Conservation (phyloP, 2,888 invertebrate genomes). For the Keiferia lycopersicella region DNA sequence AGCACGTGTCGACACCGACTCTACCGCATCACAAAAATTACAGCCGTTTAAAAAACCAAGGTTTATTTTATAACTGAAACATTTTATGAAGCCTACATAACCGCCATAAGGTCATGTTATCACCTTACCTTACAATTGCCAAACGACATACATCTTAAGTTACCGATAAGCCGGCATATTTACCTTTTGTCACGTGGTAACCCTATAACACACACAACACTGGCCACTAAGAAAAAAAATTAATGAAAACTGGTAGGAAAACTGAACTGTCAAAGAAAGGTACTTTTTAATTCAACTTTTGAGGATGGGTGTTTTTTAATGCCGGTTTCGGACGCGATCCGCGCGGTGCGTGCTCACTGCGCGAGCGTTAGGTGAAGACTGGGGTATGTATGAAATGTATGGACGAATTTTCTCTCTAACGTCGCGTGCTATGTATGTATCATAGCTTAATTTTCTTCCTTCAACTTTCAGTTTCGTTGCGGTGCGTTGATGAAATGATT, state of each 20-base stretch:
- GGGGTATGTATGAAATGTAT: slow-evolving; percentile 21
- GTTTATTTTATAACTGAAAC: not conserved
- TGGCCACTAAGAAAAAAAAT: slow-evolving; percentile 16
- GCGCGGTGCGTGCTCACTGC: slow-evolving; percentile 33
- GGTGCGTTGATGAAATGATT: slow-evolving; percentile 14
- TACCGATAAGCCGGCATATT: slow-evolving; percentile 27
- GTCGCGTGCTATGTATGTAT: slow-evolving; percentile 21
- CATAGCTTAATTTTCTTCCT: slow-evolving; percentile 31
- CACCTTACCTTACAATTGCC: slow-evolving; percentile 22
- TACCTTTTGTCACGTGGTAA: slow-evolving; percentile 27
- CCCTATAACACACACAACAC: slow-evolving; percentile 11
- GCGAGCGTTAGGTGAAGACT: slow-evolving; percentile 38
- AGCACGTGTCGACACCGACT: not conserved
- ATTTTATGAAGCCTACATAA: slow-evolving; percentile 5
- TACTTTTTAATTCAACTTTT: slow-evolving; percentile 23
- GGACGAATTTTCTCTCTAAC: slow-evolving; percentile 16
- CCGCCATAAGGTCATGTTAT: slow-evolving; percentile 20
- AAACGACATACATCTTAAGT: slow-evolving; percentile 20
- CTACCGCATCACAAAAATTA: not conserved
- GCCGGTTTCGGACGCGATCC: slow-evolving; percentile 11
- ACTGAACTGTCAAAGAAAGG: not conserved
- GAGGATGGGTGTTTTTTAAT: slow-evolving; percentile 8
- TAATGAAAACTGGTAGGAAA: slow-evolving; percentile 16
- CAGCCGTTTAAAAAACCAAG: not conserved
- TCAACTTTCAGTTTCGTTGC: slow-evolving; percentile 12